Base-by-base conservation (phyloP, 2,797 vertebrate species). In the Nannoperca australis region DNA sequence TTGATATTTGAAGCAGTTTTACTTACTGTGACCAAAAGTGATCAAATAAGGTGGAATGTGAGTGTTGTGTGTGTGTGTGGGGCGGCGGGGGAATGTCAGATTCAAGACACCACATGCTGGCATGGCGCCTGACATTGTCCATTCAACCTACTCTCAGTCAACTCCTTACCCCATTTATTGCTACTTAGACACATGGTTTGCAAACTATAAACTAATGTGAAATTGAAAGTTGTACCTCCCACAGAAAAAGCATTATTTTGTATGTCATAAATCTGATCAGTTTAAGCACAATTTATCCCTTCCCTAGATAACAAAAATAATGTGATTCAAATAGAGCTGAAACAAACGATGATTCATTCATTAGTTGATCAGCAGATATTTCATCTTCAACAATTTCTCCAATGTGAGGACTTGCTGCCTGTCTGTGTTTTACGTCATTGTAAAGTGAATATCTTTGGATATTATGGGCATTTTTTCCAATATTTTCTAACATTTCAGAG, bases 31-130 rank as follows among this genome's bases (percentile, higher is more conserved):
- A 61, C 63, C 32, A 70, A 58, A 81, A 56, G 67, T 67, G 0
- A 66, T 36, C 4, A 59, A 76, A 60, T 30, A 58, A 55, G 34
- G 13, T 40, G 65, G 53, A 74, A 81, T 75, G 63, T 63, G 20
- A 54, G 24, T n/a, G n/a, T n/a, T 75, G 55, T 79, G 24, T 42
- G 20, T 59, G 44, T 51, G 17, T 51, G 30, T 55, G 15, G 59
- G 15, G 6, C 38, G 56, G 22, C 47, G 51, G 55, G 32, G 70
- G 49, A 78, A 83, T 77, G 87, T 82, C 79, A 84, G 81, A 89
- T 75, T 84, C 32, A 80, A 90, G 87, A 88, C n/a, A 69, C 85
- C 83, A 60, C 72, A 75, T 9, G 62, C 76, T 90, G 89, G 89
- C 83, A 73, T 7, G 24, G 45, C 53, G 88, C 84, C 90, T 24